Evolutionary conservation across 2,888 invertebrate genomes (phyloP), one percentile per base, ranked within the genome.

Genomic region (Germaria angustata): DNA sequence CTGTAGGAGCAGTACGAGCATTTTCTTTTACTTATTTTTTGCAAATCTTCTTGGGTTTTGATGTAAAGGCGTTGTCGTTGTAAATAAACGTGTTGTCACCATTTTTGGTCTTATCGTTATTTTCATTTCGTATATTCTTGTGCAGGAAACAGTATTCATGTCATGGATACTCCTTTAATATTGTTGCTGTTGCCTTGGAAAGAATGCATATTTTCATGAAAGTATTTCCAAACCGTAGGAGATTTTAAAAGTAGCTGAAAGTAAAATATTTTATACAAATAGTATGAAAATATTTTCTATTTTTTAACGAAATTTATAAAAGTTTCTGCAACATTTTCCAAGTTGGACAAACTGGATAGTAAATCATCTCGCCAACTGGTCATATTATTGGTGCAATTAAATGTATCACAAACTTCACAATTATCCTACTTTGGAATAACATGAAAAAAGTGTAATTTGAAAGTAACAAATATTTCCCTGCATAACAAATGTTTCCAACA

Each of bases 41-140:
- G 46, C 57, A 57, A 66, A 57, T 57, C 66, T 76, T 66, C 6
- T 39, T 49, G 39, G 49, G 22, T 66, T 71, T 71, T 78, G 63
- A 65, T 71, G 65, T 71, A 55, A 78, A 55, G 65, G 49, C 49
- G 63, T 81, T 81, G 57, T 76, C 65, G 49, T 51, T 69, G 71
- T 36, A 63, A 78, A 71, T 69, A 73, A 81, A 76, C 82, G 77
- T 84, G 79, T 84, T 85, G 85, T 83, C 84, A 83, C 79, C 79
- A 80, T 84, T 84, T 85, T 85, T 61, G 73, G 82, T 78, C 68
- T 73, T 69, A 68, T 75, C 17, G 63, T 75, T 75, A 20, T 57
- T 71, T 41, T 72, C 65, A 41, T 65, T 24, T 36, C 36, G 24
- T 8, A 28, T 39, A 22, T 36, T 41, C 24, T 41, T 68, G 20